Evolutionary conservation across 1,140 invertebrate genomes (phyloP).

Genomic region (Subanguina moxae): DNA sequence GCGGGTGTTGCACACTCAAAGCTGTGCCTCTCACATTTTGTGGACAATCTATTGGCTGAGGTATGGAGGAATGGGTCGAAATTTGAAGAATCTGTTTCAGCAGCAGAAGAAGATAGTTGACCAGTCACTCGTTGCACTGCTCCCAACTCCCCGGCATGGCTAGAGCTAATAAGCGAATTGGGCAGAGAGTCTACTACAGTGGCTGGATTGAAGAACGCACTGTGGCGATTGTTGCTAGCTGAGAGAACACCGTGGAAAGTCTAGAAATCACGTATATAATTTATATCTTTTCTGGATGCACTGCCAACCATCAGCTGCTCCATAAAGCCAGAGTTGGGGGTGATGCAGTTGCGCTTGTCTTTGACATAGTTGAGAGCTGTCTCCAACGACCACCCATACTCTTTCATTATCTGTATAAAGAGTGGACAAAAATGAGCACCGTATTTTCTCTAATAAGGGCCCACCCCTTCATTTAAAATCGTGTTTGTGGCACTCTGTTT

Average conservation of each 20-base stretch:
- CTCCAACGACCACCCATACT: constrained; percentile 84
- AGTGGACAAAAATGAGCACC: not conserved
- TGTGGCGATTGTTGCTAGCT: constrained; percentile 47
- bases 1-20: too few relatives aligned
- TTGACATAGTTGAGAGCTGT: constrained; percentile 84
- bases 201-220: constrained; percentile 47
- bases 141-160: too few relatives aligned
- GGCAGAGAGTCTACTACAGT: not conserved
- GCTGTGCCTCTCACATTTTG: too few relatives aligned
- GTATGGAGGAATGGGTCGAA: too few relatives aligned
- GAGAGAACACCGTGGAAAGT: constrained; percentile 13
- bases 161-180: too few relatives aligned
- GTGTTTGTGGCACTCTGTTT: too few relatives aligned
- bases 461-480: constrained; percentile 63
- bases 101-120: too few relatives aligned
- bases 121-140: too few relatives aligned
- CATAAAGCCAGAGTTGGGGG: constrained; percentile 89
- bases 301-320: constrained; percentile 72
- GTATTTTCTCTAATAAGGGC: too few relatives aligned
- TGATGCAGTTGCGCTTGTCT: constrained; percentile 81
- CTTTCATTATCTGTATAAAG: constrained; percentile 72
- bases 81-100: too few relatives aligned
- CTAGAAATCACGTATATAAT: not conserved
- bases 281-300: not conserved
- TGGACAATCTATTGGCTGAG: too few relatives aligned